Evolutionary conservation across 2,113 vertebrate species (phyloP).

Genomic region (Serilophus lunatus): DNA sequence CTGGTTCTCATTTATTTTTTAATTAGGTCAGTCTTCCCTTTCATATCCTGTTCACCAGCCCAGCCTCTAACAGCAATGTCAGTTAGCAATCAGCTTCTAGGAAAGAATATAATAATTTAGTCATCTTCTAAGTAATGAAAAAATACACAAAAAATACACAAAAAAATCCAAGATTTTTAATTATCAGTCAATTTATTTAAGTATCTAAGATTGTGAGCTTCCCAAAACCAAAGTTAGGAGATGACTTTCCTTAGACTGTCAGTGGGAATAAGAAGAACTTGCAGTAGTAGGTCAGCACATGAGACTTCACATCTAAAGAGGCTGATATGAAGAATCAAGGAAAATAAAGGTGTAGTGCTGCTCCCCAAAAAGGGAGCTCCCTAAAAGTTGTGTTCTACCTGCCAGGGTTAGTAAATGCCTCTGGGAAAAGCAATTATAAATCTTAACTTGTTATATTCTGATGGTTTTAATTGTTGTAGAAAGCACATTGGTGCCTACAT

Average conservation of each 20-base stretch:
- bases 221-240: background rate
- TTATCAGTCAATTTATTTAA: background rate
- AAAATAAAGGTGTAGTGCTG: background rate
- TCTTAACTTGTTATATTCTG: background rate
- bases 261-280: background rate
- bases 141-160: background rate
- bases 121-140: background rate
- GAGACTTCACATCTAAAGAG: background rate
- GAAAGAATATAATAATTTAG: background rate
- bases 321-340: background rate
- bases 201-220: background rate
- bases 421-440: background rate
- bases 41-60: background rate
- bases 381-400: background rate
- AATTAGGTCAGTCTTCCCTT: background rate
- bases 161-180: background rate
- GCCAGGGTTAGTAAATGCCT: background rate
- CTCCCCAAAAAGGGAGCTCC: background rate
- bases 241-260: background rate
- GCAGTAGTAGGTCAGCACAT: background rate
- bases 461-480: background rate
- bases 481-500: background rate
- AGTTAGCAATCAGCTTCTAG: background rate
- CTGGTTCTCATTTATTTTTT: background rate
- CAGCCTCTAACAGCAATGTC: background rate